A percentile compares a stretch with the other conserved stretches of the same genome.
These are phyloP conservation scores for Patiria miniata DNA, from an alignment of 35 echinoderm and acorn worm genomes.

Conservation along the genomic window DNA sequence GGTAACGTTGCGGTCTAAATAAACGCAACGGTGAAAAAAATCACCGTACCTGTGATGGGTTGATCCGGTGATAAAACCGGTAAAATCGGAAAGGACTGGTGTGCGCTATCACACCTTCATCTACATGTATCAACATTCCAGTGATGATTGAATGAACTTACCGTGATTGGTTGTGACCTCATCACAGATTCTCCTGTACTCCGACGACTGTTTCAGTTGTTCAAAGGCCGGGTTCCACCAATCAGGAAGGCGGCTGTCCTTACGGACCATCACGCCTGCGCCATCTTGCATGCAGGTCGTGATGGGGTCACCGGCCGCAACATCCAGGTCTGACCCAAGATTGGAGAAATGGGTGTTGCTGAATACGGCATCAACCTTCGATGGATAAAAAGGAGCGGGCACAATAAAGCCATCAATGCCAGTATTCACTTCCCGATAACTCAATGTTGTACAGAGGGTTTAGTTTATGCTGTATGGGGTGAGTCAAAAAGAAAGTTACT, in stretches of 20 bases:
- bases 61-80: too few species aligned
- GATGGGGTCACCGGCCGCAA: background rate
- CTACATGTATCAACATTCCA: too few species aligned
- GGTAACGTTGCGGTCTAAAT: too few species aligned
- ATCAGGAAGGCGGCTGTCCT: constrained; percentile 32
- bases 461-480: background rate
- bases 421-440: background rate
- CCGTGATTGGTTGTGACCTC: constrained; percentile 30
- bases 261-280: constrained; percentile 50
- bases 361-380: constrained; percentile 19
- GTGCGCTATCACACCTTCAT: too few species aligned
- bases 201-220: constrained; percentile 1
- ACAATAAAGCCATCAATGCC: background rate
- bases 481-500: too few species aligned
- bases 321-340: background rate
- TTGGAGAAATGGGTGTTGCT: background rate
- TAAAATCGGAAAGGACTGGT: too few species aligned
- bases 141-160: constrained; percentile 13
- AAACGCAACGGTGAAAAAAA: too few species aligned
- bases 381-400: background rate
- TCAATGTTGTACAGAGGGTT: background rate
- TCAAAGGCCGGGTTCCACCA: constrained; percentile 69
- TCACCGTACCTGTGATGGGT: too few species aligned
- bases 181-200: constrained; percentile 36
- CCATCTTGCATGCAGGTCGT: constrained; percentile 42